Evolutionary conservation across 2,113 vertebrate species (phyloP).

Genomic region (Tychaedon coryphoeus): DNA sequence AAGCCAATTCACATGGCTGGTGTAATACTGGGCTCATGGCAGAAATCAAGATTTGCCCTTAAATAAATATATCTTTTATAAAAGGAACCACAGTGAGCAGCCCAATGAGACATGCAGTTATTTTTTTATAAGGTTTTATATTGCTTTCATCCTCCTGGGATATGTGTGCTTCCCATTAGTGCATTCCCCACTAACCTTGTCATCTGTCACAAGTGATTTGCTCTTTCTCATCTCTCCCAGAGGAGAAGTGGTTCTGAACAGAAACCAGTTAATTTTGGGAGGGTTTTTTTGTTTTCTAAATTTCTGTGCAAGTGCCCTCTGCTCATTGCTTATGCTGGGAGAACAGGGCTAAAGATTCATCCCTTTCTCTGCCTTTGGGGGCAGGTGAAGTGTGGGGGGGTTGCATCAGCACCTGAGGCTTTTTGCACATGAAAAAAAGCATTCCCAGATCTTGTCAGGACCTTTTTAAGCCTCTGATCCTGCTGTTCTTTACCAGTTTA

Average conservation of each 20-base stretch:
- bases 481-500: not conserved
- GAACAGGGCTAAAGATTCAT: not conserved
- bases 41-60: slow-evolving; percentile 5
- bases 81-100: not conserved
- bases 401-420: not conserved
- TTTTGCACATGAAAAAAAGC: not conserved
- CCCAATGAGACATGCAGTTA: not conserved
- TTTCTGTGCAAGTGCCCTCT: not conserved
- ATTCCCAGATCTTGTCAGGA: not conserved
- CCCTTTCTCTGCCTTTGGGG: not conserved
- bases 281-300: not conserved
- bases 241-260: not conserved
- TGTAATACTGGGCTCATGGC: not conserved
- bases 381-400: not conserved
- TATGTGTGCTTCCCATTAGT: slow-evolving; percentile 35
- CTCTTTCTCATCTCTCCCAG: not conserved
- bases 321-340: not conserved
- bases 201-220: slow-evolving; percentile 42
- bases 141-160: slow-evolving; percentile 14
- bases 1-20: not conserved
- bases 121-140: not conserved
- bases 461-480: not conserved
- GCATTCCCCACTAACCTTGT: slow-evolving; percentile 15
- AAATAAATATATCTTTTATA: not conserved
- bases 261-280: not conserved